Evolutionary conservation across 1,140 invertebrate species (phyloP).

Genomic region (Philaenus spumarius): DNA sequence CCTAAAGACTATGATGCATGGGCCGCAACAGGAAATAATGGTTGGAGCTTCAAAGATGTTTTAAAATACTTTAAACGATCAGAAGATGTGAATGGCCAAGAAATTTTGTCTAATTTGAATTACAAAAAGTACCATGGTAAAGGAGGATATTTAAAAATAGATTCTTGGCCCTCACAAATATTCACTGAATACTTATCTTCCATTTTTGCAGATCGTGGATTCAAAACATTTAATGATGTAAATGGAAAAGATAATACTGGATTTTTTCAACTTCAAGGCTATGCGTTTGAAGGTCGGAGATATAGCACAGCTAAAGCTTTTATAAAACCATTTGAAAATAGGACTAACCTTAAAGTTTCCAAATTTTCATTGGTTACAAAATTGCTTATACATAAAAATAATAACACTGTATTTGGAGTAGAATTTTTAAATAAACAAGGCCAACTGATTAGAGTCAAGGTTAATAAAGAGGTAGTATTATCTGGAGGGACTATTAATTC

Average conservation of each 20-base stretch:
- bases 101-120: constrained; percentile 49
- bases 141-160: constrained; percentile 58
- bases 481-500: constrained; percentile 72
- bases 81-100: constrained; percentile 52
- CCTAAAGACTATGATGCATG: constrained; percentile 80
- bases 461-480: constrained; percentile 54
- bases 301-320: constrained; percentile 37
- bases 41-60: constrained; percentile 85
- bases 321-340: constrained; percentile 47
- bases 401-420: constrained; percentile 48
- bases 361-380: constrained; percentile 49
- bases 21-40: constrained; percentile 75
- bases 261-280: constrained; percentile 34
- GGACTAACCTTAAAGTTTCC: constrained; percentile 57
- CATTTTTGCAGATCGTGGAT: constrained; percentile 83
- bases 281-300: constrained; percentile 43
- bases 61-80: constrained; percentile 84
- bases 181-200: constrained; percentile 81
- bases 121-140: constrained; percentile 59
- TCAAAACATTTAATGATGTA: constrained; percentile 79
- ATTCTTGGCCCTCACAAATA: constrained; percentile 72
- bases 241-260: constrained; percentile 57
- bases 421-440: constrained; percentile 37
- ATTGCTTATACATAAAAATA: constrained; percentile 50
- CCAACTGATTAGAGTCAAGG: constrained; percentile 44